Conservation (phyloP, 1,140 invertebrate genomes). For the Lepidurus arcticus region DNA sequence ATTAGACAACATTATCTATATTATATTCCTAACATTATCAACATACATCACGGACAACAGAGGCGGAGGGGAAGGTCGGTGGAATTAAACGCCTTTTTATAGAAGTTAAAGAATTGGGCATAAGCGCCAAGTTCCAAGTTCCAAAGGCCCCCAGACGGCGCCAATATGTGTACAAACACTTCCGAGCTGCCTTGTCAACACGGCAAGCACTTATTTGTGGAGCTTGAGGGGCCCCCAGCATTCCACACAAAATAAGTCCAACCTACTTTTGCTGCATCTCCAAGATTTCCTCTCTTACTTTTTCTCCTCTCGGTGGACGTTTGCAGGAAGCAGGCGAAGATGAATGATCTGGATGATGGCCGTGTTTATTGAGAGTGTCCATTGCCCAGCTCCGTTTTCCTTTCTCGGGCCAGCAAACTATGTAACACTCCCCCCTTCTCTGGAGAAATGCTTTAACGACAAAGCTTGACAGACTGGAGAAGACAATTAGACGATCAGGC, state of each 20-base stretch:
- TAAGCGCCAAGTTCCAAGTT: neutral
- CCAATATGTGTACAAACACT: slow-evolving; percentile 14
- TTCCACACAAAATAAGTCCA: neutral
- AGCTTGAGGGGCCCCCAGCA: neutral
- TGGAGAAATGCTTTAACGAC: neutral
- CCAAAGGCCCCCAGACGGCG: neutral
- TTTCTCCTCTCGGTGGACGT: neutral
- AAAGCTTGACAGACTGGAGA: neutral
- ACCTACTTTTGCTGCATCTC: too few species aligned
- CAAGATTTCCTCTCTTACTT: too few species aligned
- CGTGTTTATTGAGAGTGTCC: slow-evolving; percentile 1
- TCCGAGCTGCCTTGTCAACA: slow-evolving; percentile 14
- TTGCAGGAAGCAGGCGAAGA: neutral
- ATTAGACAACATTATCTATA: too few species aligned
- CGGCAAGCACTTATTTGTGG: slow-evolving; percentile 21
- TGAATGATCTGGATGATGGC: neutral
- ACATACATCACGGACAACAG: too few species aligned
- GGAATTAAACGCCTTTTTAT: too few species aligned
- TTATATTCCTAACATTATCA: too few species aligned
- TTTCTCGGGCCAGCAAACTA: neutral
- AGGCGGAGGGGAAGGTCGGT: too few species aligned
- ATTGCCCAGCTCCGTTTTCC: neutral
- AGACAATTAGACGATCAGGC: neutral
- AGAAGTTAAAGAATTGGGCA: too few species aligned
- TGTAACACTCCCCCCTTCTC: neutral